Conservation (phyloP, 2,797 vertebrate species). For the Alca torda region DNA sequence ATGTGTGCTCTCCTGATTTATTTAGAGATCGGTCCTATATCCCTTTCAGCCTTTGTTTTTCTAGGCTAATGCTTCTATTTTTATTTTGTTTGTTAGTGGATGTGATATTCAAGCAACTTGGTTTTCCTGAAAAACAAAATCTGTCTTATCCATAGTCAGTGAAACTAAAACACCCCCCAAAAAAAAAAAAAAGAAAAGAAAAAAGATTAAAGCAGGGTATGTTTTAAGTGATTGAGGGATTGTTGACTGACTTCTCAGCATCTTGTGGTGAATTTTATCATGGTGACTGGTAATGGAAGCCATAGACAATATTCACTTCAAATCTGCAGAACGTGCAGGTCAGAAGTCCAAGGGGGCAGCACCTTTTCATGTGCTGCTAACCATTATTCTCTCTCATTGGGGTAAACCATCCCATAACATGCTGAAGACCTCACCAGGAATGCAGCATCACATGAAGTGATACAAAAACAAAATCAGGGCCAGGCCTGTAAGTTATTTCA, state of each 20-base stretch:
- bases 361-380: neutral
- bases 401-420: neutral
- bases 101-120: neutral
- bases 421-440: neutral
- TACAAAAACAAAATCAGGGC: neutral
- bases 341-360: neutral
- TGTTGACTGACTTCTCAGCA: neutral
- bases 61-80: conserved; percentile 54
- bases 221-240: neutral
- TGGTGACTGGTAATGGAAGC: neutral
- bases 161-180: neutral
- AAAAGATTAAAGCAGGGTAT: neutral
- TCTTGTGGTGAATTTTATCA: neutral
- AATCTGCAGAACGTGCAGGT: neutral
- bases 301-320: neutral
- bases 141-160: neutral
- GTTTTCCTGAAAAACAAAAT: conserved; percentile 30
- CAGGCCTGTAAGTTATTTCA: neutral
- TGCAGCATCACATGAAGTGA: neutral
- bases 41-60: conserved; percentile 54
- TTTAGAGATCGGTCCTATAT: conserved; percentile 15
- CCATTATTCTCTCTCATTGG: neutral
- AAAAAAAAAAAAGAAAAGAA: neutral
- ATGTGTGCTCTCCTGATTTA: conserved; percentile 35
- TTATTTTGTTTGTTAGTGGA: conserved; percentile 32